These are phyloP conservation scores for Eptatretus atami DNA, from an alignment of 2,797 vertebrate genomes.

Conservation along the genomic window DNA sequence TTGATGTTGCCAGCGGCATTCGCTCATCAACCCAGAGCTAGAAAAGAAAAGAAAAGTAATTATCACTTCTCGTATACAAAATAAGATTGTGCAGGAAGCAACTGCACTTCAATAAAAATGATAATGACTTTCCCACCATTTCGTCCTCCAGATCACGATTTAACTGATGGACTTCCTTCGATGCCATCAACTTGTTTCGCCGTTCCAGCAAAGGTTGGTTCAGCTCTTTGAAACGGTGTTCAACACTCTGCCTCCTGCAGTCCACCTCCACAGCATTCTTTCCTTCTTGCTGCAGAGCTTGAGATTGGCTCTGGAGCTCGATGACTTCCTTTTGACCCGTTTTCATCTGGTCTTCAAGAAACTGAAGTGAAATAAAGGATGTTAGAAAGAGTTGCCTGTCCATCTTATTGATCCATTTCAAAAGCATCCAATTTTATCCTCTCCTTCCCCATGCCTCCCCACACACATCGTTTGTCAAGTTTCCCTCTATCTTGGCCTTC, in stretches of 20 bases:
- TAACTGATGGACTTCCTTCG: conserved; percentile 62
- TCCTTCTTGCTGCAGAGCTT: conserved; percentile 43
- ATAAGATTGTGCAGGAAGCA: too few relatives aligned
- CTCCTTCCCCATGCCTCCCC: too few relatives aligned
- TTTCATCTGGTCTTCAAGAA: conserved; percentile 64
- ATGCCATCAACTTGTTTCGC: conserved; percentile 29
- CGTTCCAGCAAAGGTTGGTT: conserved; percentile 32
- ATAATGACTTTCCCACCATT: conserved; percentile 25
- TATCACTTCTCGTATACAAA: too few relatives aligned
- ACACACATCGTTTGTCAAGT: too few relatives aligned
- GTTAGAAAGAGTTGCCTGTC: too few relatives aligned
- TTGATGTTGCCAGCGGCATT: conserved; percentile 38
- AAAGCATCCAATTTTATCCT: too few relatives aligned
- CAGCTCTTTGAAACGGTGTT: conserved; percentile 29
- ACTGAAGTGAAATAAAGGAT: conserved; percentile 15
- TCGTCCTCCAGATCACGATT: conserved; percentile 69
- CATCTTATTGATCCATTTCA: too few relatives aligned
- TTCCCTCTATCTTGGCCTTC: too few relatives aligned
- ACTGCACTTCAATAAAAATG: too few relatives aligned
- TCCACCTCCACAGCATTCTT: conserved; percentile 37
- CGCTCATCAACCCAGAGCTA: conserved; percentile 79
- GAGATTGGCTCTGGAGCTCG: conserved; percentile 40
- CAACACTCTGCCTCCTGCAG: conserved; percentile 28
- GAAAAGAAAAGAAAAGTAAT: conserved; percentile 9
- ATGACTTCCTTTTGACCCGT: conserved; percentile 57